Evolutionary conservation across 2,888 invertebrate genomes (phyloP).

Genomic region (Spicauda simplicius): DNA sequence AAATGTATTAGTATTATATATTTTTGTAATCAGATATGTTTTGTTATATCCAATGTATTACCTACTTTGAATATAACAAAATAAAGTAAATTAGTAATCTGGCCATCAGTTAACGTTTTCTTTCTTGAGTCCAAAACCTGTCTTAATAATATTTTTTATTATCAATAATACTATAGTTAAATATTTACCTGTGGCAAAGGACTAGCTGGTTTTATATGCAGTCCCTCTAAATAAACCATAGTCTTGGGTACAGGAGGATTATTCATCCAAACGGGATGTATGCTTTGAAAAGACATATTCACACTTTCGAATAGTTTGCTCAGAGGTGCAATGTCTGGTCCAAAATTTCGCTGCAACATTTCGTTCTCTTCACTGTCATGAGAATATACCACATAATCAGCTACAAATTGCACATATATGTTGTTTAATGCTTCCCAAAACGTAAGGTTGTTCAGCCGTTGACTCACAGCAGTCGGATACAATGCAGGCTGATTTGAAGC

Average conservation of each 20-base stretch:
- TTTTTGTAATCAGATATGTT: too few relatives aligned
- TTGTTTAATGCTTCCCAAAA: not conserved
- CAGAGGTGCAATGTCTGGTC: not conserved
- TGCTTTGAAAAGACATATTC: not conserved
- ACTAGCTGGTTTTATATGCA: not conserved
- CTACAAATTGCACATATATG: not conserved
- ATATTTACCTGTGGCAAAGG: constrained; percentile 9
- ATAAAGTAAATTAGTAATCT: not conserved
- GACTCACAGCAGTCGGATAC: not conserved
- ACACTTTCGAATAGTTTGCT: constrained; percentile 7
- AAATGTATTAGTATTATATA: not conserved
- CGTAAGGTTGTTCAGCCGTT: not conserved
- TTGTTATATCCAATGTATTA: too few relatives aligned
- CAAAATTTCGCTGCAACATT: constrained; percentile 8
- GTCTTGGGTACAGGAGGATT: constrained; percentile 12
- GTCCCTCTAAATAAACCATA: constrained; percentile 6
- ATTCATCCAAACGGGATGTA: constrained; percentile 7
- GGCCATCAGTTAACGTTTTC: too few relatives aligned
- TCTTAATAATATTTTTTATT: too few relatives aligned
- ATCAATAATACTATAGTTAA: too few relatives aligned
- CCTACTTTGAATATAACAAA: too few relatives aligned
- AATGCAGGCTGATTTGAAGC: not conserved
- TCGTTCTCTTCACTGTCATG: not conserved
- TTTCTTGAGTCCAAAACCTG: too few relatives aligned
- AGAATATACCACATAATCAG: not conserved